Conservation (phyloP, 1,140 invertebrate species). For the Pteromalus puparum region DNA sequence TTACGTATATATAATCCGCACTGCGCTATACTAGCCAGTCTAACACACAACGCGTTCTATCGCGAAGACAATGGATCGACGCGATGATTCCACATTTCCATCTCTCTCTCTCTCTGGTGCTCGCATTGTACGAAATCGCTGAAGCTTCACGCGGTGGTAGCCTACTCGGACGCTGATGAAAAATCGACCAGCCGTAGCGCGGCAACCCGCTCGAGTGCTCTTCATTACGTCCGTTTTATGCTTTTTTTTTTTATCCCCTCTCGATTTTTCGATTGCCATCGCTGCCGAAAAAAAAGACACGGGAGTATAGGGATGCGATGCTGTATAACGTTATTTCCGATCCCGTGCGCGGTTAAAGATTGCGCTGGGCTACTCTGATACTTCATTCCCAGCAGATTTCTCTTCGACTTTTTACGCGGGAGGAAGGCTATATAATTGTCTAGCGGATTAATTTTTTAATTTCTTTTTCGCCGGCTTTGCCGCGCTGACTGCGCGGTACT, state of each 20-base stretch:
- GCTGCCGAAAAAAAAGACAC: background rate
- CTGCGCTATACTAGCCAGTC: too few relatives aligned
- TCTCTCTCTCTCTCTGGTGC: background rate
- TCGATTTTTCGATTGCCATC: slow-evolving; percentile 20
- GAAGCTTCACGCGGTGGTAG: slow-evolving; percentile 17
- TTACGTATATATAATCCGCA: too few relatives aligned
- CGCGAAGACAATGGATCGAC: slow-evolving; percentile 29
- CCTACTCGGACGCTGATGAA: slow-evolving; percentile 33
- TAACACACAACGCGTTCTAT: background rate
- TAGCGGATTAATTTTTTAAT: slow-evolving; percentile 20
- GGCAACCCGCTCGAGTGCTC: background rate
- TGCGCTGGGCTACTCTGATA: background rate
- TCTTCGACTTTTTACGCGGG: background rate
- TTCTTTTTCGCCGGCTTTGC: too few relatives aligned
- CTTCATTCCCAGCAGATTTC: background rate
- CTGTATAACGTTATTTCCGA: slow-evolving; percentile 2
- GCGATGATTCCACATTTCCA: slow-evolving; percentile 1
- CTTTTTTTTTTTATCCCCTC: background rate
- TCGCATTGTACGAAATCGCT: slow-evolving; percentile 26
- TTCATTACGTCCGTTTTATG: slow-evolving; percentile 31
- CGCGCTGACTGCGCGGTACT: too few relatives aligned
- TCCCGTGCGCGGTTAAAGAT: background rate
- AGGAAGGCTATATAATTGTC: background rate
- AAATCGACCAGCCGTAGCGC: slow-evolving; percentile 27
- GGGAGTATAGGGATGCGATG: background rate